These are phyloP conservation scores for Yponomeuta cagnagella DNA, from an alignment of 2,888 invertebrate genomes.

Conservation along the genomic window DNA sequence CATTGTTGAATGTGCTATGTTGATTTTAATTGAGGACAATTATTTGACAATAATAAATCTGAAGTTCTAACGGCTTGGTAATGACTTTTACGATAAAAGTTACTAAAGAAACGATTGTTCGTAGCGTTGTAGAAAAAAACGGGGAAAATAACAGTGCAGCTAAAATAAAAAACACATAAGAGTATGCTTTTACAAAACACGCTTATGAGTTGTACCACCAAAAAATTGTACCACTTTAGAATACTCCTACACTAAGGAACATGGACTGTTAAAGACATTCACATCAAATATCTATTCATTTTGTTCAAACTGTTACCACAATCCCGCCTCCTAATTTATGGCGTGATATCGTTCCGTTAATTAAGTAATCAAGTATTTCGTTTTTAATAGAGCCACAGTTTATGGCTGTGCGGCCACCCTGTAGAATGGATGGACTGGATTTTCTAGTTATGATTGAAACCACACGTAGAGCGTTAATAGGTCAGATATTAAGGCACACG, in stretches of 20 bases:
- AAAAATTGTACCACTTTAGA: no score
- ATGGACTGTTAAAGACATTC: no score
- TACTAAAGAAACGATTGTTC: no score
- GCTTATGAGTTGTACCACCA: no score
- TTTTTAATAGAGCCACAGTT: background rate
- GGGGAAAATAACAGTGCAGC: no score
- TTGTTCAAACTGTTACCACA: background rate
- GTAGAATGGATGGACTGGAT: constrained; percentile 1
- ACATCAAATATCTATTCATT: background rate
- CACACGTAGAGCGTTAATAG: background rate
- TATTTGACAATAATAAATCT: background rate
- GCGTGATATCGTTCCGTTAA: background rate
- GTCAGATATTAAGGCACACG: no score
- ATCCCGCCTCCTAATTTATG: background rate
- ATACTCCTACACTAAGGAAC: no score
- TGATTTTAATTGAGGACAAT: background rate
- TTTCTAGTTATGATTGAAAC: constrained; percentile 10
- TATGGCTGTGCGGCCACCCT: background rate
- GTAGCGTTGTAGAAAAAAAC: no score
- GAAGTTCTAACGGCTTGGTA: background rate
- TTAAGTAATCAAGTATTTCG: background rate
- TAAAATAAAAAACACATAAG: no score
- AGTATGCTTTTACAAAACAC: no score
- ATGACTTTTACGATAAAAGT: no score
- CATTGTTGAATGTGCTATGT: background rate